Conservation (phyloP, 1,140 invertebrate genomes). For the Scaptomyza graminum region DNA sequence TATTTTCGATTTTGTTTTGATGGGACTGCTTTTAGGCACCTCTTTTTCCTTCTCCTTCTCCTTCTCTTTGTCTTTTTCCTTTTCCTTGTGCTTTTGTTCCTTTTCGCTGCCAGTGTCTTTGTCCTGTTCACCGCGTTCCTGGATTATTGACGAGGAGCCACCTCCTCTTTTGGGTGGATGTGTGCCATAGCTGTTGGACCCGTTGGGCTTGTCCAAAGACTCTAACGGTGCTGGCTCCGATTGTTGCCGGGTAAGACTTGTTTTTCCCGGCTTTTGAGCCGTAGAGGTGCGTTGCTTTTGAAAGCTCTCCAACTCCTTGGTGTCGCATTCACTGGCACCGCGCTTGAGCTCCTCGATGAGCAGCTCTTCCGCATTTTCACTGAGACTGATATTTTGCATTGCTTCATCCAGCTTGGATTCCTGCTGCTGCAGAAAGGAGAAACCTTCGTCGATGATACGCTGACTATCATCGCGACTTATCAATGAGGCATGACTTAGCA, state of each 20-base stretch:
- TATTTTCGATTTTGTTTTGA: conserved; percentile 80
- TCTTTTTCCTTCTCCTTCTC: conserved; percentile 40
- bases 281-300: conserved; percentile 71
- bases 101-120: conserved; percentile 76
- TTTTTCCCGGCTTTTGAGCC: conserved; percentile 51
- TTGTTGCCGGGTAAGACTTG: conserved; percentile 71
- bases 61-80: conserved; percentile 32
- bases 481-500: conserved; percentile 87
- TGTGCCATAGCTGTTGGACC: conserved; percentile 62
- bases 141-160: background rate
- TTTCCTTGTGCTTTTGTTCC: conserved; percentile 35
- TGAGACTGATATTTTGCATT: conserved; percentile 76
- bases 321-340: conserved; percentile 60
- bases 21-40: conserved; percentile 67
- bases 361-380: conserved; percentile 78
- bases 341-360: conserved; percentile 77
- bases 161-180: conserved; percentile 71
- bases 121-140: conserved; percentile 67
- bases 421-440: conserved; percentile 78
- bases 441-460: conserved; percentile 75
- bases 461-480: conserved; percentile 76
- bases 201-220: conserved; percentile 31
- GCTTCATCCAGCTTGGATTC: conserved; percentile 80
- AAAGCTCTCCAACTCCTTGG: conserved; percentile 66
- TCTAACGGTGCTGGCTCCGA: conserved; percentile 71